Base-by-base conservation (phyloP, 2,113 vertebrate species). In the Lampris megalopsis region DNA sequence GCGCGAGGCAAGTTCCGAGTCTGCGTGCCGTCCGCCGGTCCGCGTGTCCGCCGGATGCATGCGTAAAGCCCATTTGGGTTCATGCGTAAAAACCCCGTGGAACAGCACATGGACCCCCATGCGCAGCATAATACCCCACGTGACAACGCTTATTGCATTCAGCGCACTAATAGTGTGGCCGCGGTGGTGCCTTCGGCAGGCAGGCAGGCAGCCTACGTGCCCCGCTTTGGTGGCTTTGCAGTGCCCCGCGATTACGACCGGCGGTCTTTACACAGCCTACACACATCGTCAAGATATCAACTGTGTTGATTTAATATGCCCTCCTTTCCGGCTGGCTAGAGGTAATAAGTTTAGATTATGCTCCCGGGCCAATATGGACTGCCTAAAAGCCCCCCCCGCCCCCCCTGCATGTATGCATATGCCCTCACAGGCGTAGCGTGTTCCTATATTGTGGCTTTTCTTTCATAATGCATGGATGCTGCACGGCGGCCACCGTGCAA, bases 281-380 rank as follows among this genome's bases (percentile, higher is more conserved):
- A 52, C 10, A 35, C 9, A 59, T 49, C 9, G 10, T 43, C 5
- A 43, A 63, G 47, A 49, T 68, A 37, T 74, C 67, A 79, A 67
- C 62, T 83, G 76, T 81, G 82, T 61, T 57, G 88, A 83, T 85
- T 93, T 91, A 92, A 92, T 91, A 66, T 87, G 86, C 88, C 88
- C 84, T 68, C 79, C 82, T 84, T 89, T 73, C 90, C 88, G 80
- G 87, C 92, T 94, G 93, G 92, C 89, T 92, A 94, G 87, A 93
- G 96, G 95, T 96, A 94, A 95, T 89, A 93, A 95, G 95, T 96
- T 96, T 95, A 96, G 86, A 91, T 50, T 90, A 77, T 40, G 68
- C 79, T 72, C 74, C 79, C 68, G 78, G 79, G 79, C 68, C 80
- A 68, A 69, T 71, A 66, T 83, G 78, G 76, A 88, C 68, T 58